These are phyloP conservation scores for Lithophane ornitopus DNA, from an alignment of 2,888 invertebrate species.

Conservation along the genomic window DNA sequence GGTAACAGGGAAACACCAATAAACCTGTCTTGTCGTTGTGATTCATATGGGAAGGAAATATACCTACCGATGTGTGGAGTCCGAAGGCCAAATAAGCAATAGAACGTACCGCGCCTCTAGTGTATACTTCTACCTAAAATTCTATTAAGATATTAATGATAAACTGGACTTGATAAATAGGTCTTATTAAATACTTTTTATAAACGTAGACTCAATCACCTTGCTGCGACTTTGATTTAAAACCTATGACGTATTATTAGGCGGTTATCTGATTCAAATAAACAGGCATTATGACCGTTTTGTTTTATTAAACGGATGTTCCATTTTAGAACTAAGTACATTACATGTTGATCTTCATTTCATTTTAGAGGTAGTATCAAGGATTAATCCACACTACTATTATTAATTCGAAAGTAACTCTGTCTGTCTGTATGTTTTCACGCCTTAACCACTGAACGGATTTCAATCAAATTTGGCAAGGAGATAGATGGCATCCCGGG, in stretches of 20 bases:
- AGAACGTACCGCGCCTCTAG: slow-evolving; percentile 31
- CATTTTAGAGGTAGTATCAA: neutral
- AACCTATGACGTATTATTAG: slow-evolving; percentile 55
- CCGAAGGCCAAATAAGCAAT: slow-evolving; percentile 61
- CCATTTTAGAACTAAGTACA: slow-evolving; percentile 22
- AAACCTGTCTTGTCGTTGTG: slow-evolving; percentile 63
- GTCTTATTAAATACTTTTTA: slow-evolving; percentile 43
- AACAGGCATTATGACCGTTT: slow-evolving; percentile 19
- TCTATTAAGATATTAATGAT: slow-evolving; percentile 43
- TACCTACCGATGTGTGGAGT: slow-evolving; percentile 50
- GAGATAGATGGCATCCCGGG: too few species aligned
- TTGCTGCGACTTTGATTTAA: slow-evolving; percentile 42
- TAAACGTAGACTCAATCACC: slow-evolving; percentile 39
- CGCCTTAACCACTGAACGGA: too few species aligned
- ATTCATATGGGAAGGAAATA: slow-evolving; percentile 68
- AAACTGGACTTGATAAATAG: slow-evolving; percentile 36
- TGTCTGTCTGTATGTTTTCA: too few species aligned
- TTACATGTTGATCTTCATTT: slow-evolving; percentile 1
- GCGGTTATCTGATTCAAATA: slow-evolving; percentile 23
- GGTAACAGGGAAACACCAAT: slow-evolving; percentile 50
- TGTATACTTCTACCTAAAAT: slow-evolving; percentile 28
- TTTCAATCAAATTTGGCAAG: too few species aligned
- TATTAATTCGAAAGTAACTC: too few species aligned
- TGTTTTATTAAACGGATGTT: slow-evolving; percentile 6
- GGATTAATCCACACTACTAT: too few species aligned